Evolutionary conservation across 2,888 invertebrate species (phyloP).

Genomic region (Petrolisthes manimaculis): DNA sequence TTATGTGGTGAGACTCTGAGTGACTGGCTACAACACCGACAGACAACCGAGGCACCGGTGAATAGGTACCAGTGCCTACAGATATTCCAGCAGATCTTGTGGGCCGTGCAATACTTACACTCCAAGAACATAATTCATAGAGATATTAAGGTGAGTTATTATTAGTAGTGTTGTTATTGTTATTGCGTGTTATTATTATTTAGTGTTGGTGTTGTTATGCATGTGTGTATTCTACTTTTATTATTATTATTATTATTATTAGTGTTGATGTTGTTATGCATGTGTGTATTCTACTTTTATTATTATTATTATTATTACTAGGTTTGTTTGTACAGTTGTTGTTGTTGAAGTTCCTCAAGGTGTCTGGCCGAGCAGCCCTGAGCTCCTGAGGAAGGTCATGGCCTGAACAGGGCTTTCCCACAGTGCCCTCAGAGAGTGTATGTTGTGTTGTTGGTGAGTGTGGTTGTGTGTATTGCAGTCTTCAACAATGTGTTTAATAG

Average conservation of each 20-base stretch:
- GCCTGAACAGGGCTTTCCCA: too few relatives aligned
- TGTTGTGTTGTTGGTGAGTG: too few relatives aligned
- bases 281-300: too few relatives aligned
- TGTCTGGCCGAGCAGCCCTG: too few relatives aligned
- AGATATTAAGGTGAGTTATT: slow-evolving; percentile 48
- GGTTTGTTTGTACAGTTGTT: neutral
- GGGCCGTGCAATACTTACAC: slow-evolving; percentile 43
- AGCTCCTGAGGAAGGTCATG: too few relatives aligned
- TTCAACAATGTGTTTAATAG: too few relatives aligned
- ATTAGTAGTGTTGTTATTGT: neutral
- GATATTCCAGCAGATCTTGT: slow-evolving; percentile 23
- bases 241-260: slow-evolving; percentile 1
- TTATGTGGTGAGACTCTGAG: slow-evolving; percentile 41
- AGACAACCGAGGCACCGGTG: neutral
- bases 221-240: neutral
- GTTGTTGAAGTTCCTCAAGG: too few relatives aligned
- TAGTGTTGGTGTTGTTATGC: neutral
- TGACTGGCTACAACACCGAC: slow-evolving; percentile 38
- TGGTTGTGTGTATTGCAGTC: too few relatives aligned
- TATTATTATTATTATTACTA: neutral
- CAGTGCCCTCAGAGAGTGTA: too few relatives aligned
- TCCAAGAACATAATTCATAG: slow-evolving; percentile 36
- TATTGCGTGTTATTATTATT: neutral
- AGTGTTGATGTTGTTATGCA: too few relatives aligned
- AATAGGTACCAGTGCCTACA: neutral